Evolutionary conservation across 2,797 vertebrate genomes (phyloP).

Genomic region (Melanotaenia boesemani): DNA sequence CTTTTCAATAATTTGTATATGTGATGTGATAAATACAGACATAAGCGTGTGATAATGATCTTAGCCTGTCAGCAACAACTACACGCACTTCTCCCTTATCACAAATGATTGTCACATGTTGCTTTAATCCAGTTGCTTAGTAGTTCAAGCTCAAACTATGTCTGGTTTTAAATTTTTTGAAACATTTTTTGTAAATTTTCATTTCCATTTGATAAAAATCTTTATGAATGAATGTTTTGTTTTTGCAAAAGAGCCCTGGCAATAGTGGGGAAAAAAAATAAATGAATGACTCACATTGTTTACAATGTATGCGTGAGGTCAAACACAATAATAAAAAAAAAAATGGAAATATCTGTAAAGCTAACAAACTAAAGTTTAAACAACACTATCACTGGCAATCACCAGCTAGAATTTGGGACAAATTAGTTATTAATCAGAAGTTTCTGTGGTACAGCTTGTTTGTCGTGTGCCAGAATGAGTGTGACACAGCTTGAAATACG

Average conservation of each 20-base stretch:
- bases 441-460: constrained; percentile 2
- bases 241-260: too few species aligned
- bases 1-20: neutral
- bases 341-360: neutral
- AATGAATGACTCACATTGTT: too few species aligned
- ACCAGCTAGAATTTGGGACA: constrained; percentile 1
- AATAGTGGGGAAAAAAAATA: too few species aligned
- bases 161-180: neutral
- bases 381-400: neutral
- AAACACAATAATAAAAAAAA: neutral
- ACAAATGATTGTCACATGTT: neutral
- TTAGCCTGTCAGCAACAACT: neutral
- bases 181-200: neutral
- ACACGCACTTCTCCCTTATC: neutral
- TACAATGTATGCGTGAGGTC: too few species aligned
- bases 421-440: constrained; percentile 12
- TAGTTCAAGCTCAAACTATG: neutral
- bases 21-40: neutral
- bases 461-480: constrained; percentile 6
- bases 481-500: constrained; percentile 27
- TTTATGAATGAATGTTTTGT: too few species aligned
- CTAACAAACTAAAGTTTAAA: neutral
- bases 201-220: too few species aligned
- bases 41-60: neutral
- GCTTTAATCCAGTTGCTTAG: neutral